phyloP scores from a whole-genome alignment of 2,797 vertebrate genomes.

The Cyclopterus lumpus region DNA sequence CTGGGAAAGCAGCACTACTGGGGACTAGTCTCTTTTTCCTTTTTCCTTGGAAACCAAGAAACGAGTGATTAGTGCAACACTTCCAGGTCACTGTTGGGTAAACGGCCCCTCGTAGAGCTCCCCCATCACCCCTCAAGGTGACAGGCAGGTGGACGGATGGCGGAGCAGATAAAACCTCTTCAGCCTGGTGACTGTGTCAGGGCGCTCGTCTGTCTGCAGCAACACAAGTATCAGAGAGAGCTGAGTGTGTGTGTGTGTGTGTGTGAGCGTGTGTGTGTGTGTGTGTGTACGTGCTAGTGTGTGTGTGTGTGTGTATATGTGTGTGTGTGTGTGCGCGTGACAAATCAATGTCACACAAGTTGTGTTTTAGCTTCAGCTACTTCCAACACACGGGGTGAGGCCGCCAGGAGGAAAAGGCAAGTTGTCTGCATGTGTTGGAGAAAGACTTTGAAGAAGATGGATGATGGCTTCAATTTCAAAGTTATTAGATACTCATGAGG shows the following conservation, averaged over 20 bases:
- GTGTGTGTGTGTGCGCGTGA: slow-evolving; percentile 65
- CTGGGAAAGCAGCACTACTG: background rate
- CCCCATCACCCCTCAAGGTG: slow-evolving; percentile 47
- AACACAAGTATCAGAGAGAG: slow-evolving; percentile 27
- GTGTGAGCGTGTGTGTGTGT: slow-evolving; percentile 16
- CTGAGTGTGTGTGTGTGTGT: slow-evolving; percentile 1
- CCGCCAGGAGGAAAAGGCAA: slow-evolving; percentile 56
- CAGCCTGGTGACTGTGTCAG: slow-evolving; percentile 56
- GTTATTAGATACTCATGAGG: slow-evolving; percentile 55
- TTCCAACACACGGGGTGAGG: slow-evolving; percentile 62
- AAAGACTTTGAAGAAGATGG: slow-evolving; percentile 47
- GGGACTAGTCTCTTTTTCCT: slow-evolving; percentile 2
- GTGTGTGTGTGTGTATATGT: slow-evolving; percentile 10
- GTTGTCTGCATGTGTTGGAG: slow-evolving; percentile 74
- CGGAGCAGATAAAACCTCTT: slow-evolving; percentile 48
- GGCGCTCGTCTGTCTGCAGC: slow-evolving; percentile 45
- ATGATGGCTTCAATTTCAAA: slow-evolving; percentile 55
- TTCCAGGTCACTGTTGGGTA: slow-evolving; percentile 35
- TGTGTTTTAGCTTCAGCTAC: slow-evolving; percentile 68
- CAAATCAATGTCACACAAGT: slow-evolving; percentile 77
- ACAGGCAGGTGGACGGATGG: slow-evolving; percentile 55
- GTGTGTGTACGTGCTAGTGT: background rate
- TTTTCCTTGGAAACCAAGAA: slow-evolving; percentile 23
- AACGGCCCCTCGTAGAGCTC: slow-evolving; percentile 46
- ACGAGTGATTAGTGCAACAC: slow-evolving; percentile 34